These are phyloP conservation scores for Dryobota labecula DNA, from an alignment of 2,888 invertebrate genomes.

Conservation along the genomic window DNA sequence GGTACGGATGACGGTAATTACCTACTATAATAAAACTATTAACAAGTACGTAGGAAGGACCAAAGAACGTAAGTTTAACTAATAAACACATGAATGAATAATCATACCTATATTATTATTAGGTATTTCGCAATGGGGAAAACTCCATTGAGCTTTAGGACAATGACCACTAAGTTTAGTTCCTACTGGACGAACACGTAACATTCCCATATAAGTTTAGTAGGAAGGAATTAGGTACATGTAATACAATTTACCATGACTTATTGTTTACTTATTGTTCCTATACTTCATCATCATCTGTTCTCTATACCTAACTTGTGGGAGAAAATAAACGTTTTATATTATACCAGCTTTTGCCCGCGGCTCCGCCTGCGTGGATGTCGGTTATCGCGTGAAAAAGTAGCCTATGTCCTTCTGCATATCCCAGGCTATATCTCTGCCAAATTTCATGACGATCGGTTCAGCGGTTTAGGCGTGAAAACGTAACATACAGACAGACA, in stretches of 20 bases:
- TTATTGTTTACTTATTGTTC: background rate
- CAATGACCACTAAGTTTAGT: background rate
- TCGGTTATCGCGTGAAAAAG: too few species aligned
- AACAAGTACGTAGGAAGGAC: background rate
- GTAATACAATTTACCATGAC: background rate
- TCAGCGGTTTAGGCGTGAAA: too few species aligned
- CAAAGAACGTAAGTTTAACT: background rate
- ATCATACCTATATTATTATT: conserved; percentile 5
- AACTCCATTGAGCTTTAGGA: background rate
- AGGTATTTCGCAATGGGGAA: conserved; percentile 13
- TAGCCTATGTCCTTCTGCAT: too few species aligned
- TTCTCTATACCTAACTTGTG: too few species aligned
- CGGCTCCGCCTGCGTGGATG: too few species aligned
- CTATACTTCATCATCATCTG: background rate
- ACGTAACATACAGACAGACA: too few species aligned
- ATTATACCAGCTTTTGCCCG: too few species aligned
- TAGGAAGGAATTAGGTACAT: background rate
- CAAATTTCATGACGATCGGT: too few species aligned
- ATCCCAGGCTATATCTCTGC: too few species aligned
- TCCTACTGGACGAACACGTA: background rate
- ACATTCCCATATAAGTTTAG: background rate
- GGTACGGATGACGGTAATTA: background rate
- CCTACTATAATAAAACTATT: background rate
- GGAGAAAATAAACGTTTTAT: too few species aligned
- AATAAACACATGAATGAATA: conserved; percentile 21